Evolutionary conservation across 2,113 vertebrate species (phyloP).

Genomic region (Microcebus tavaratra): DNA sequence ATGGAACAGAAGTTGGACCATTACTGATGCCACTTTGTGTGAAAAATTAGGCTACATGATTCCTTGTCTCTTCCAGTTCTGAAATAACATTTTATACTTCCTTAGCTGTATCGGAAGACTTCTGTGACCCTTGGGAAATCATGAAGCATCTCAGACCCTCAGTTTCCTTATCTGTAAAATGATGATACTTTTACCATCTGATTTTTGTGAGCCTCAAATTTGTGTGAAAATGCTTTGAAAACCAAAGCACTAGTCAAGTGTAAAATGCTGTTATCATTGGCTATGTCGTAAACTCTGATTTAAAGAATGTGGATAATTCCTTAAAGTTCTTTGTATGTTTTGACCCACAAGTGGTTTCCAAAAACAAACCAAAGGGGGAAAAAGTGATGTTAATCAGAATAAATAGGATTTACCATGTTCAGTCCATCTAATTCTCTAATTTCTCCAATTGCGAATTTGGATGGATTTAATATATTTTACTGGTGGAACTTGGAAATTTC

Average conservation of each 20-base stretch:
- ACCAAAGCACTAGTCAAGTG: not conserved
- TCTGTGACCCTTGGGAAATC: not conserved
- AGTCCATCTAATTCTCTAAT: not conserved
- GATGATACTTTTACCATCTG: not conserved
- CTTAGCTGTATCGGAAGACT: not conserved
- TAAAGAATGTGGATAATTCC: not conserved
- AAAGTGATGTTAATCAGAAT: not conserved
- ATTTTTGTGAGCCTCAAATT: constrained; percentile 20
- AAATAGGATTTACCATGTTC: not conserved
- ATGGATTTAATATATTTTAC: not conserved
- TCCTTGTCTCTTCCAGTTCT: constrained; percentile 11
- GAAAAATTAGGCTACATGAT: not conserved
- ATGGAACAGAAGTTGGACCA: not conserved
- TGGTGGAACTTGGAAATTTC: not conserved
- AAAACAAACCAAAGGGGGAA: not conserved
- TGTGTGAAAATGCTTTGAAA: constrained; percentile 32
- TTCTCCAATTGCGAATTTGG: not conserved
- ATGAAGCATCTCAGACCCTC: not conserved
- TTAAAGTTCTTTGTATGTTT: constrained; percentile 8
- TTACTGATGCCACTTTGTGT: not conserved
- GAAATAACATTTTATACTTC: constrained; percentile 26
- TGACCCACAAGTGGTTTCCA: not conserved
- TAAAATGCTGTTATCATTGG: not conserved
- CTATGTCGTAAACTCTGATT: not conserved
- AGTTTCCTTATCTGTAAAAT: constrained; percentile 20